phyloP scores from a whole-genome alignment of 1,140 invertebrate genomes.

The Lasioglossum albipes region DNA sequence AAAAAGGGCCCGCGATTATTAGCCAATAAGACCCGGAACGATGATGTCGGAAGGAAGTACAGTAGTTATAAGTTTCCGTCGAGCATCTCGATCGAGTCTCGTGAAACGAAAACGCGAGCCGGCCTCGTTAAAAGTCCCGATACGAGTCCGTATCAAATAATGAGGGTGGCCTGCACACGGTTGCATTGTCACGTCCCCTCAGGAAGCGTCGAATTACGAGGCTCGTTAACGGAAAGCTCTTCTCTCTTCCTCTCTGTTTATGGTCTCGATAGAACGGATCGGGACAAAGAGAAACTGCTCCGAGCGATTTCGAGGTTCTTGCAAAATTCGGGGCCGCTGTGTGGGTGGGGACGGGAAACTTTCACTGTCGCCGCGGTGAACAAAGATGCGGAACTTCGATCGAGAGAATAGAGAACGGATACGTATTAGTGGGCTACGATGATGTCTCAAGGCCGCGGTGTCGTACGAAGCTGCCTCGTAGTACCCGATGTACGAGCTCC shows the following conservation, averaged over 20 bases:
- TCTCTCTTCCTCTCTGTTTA: neutral
- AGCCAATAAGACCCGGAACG: no score
- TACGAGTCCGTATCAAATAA: neutral
- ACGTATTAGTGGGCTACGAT: constrained; percentile 31
- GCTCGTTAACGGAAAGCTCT: neutral
- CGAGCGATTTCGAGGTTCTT: constrained; percentile 11
- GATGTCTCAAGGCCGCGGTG: constrained; percentile 57
- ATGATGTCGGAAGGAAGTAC: no score
- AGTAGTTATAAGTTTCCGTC: no score
- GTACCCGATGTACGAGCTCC: constrained; percentile 57
- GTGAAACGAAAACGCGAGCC: neutral
- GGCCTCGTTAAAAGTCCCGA: neutral
- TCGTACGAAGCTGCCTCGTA: constrained; percentile 60
- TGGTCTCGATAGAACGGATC: no score
- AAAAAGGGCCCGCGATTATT: no score
- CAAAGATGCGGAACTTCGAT: neutral
- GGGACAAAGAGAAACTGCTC: constrained; percentile 12
- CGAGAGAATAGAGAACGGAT: neutral
- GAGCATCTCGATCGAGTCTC: no score
- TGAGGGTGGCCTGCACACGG: neutral
- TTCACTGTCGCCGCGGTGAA: constrained; percentile 23
- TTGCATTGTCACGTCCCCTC: neutral
- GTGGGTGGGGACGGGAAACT: neutral
- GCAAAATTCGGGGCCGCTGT: constrained; percentile 34
- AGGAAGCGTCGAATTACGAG: constrained; percentile 5